Evolutionary conservation across 2,888 invertebrate genomes (phyloP).

Genomic region (Spodoptera picta): DNA sequence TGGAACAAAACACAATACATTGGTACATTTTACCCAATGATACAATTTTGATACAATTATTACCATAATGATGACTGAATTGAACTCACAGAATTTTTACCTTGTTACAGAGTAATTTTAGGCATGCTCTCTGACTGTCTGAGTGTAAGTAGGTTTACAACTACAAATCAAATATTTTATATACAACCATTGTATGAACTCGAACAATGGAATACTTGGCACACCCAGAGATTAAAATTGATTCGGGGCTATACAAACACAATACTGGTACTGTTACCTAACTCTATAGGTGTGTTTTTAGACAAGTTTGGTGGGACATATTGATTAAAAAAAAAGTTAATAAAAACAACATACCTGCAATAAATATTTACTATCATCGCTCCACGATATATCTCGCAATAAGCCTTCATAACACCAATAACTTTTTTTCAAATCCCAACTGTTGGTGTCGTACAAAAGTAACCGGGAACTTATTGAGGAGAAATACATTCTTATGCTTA

Average conservation of each 20-base stretch:
- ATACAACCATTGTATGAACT: slow-evolving; percentile 28
- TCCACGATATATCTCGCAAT: slow-evolving; percentile 83
- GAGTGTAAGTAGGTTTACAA: neutral
- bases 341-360: slow-evolving; percentile 74
- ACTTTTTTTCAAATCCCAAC: slow-evolving; percentile 86
- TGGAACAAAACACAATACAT: slow-evolving; percentile 61
- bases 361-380: slow-evolving; percentile 86
- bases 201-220: slow-evolving; percentile 54
- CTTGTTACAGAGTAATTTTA: too few species aligned
- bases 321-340: neutral
- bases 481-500: slow-evolving; percentile 83
- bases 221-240: slow-evolving; percentile 36
- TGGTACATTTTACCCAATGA: neutral
- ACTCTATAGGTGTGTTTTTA: neutral
- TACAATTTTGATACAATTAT: too few species aligned
- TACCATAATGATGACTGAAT: too few species aligned
- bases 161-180: neutral
- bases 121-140: too few species aligned
- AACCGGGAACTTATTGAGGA: slow-evolving; percentile 88
- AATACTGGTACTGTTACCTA: slow-evolving; percentile 18
- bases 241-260: slow-evolving; percentile 19
- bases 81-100: too few species aligned
- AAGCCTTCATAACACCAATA: slow-evolving; percentile 84
- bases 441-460: slow-evolving; percentile 86
- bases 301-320: neutral